Evolutionary conservation across 2,888 invertebrate genomes (phyloP), one percentile per base, ranked within the genome.

Genomic region (Nephrotoma guestfalica): DNA sequence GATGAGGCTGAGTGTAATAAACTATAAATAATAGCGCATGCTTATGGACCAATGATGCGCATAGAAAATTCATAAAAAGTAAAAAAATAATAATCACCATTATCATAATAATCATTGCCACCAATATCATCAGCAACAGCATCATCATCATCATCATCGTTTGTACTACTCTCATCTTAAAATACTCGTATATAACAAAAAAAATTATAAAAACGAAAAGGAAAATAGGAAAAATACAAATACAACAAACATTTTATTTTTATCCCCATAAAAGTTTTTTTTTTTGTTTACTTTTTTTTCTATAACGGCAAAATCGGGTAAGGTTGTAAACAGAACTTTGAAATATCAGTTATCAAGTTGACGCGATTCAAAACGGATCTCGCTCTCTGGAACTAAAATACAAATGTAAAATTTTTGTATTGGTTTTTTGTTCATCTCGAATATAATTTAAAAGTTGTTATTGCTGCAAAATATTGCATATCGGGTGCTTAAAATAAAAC

Each of bases 341-440:
- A 87, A 88, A 87, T 88, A 89, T 91, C 90, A 91, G 91, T 91
- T 90, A 90, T 90, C 89, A 90, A 89, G 90, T 91, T 91, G 91
- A 90, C 90, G 90, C 90, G 91, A 90, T 89, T 90, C 89, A 89
- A 90, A 90, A 89, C 91, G 90, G 91, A 91, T 90, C 90, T 86
- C 41, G 13, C 41, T 15, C 42, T 84, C n/a, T 84, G 15, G 30
- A 84, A n/a, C 7, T 30, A 71, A 15, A 15, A 41, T 42, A 41
- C n/a, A 84, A 47, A 41, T 84, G 7, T 40, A 83, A 41, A n/a
- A n/a, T n/a, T 41, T 41, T n/a, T 84, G n/a, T 84, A 1, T 84
- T 40, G 0, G 11, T 84, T 41, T 84, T 41, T 84, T 84, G 11
- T 7, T 83, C 11, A 41, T 83, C 41, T 4, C n/a, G 40, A 83